Evolutionary conservation across 2,113 vertebrate genomes (phyloP).

Genomic region (Oryzias melastigma): DNA sequence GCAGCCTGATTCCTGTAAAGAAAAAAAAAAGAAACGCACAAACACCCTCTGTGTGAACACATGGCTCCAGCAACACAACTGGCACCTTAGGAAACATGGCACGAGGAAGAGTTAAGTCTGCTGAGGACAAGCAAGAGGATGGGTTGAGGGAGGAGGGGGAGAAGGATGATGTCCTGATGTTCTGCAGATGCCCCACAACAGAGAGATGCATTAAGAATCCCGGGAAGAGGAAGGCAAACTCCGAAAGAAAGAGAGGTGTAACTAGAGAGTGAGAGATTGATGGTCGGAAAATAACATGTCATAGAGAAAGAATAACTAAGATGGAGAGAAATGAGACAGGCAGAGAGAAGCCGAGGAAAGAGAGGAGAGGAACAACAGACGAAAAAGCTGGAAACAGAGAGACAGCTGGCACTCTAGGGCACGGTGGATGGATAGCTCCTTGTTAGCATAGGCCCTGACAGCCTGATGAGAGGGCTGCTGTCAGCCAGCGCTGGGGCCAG

Average conservation of each 20-base stretch:
- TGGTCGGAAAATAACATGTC: conserved; percentile 61
- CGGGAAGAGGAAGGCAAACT: conserved; percentile 33
- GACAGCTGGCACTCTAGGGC: conserved; percentile 81
- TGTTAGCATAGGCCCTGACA: conserved; percentile 96
- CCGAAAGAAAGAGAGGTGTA: conserved; percentile 38
- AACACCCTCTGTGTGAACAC: conserved; percentile 37
- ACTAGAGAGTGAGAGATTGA: conserved; percentile 54
- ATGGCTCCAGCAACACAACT: conserved; percentile 2
- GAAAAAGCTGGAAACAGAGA: conserved; percentile 73
- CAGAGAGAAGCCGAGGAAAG: conserved; percentile 35
- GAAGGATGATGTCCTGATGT: conserved; percentile 39
- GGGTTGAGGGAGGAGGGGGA: background rate
- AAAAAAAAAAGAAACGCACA: conserved; percentile 10
- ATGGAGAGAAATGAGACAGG: conserved; percentile 40
- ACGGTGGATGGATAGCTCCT: conserved; percentile 80
- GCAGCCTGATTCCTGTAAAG: too few relatives aligned
- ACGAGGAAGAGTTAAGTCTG: conserved; percentile 49
- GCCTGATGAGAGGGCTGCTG: conserved; percentile 91
- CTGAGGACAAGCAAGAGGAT: conserved; percentile 28
- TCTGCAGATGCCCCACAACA: conserved; percentile 54
- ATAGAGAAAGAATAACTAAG: conserved; percentile 53
- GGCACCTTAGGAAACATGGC: conserved; percentile 34
- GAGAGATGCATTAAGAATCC: conserved; percentile 54
- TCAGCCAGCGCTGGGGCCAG: conserved; percentile 81
- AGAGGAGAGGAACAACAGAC: conserved; percentile 50